Percentiles rank a stretch among this genome's conserved stretches.
Evolutionary conservation across 2,113 vertebrate species (phyloP).

Genomic region (Trinectes maculatus): DNA sequence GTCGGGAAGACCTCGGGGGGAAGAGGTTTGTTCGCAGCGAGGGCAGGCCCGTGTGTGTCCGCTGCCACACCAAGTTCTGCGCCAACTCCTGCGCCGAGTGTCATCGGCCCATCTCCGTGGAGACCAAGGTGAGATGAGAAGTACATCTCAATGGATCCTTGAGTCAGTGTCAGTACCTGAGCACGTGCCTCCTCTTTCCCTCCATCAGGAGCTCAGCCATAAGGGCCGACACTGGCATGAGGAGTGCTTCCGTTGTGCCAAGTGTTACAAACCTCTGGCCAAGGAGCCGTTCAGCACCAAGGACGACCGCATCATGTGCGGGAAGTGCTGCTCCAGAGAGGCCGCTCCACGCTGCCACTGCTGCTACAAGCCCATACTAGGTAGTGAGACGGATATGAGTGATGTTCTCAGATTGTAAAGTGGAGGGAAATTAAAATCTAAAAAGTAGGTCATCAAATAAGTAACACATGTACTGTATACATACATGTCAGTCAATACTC

Average conservation of each 20-base stretch:
- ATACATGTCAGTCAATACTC: background rate
- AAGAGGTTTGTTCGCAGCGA: conserved; percentile 94
- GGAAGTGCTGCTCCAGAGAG: conserved; percentile 88
- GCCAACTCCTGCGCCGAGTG: conserved; percentile 94
- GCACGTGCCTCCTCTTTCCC: background rate
- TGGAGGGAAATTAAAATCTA: no score
- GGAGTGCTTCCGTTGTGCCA: conserved; percentile 91
- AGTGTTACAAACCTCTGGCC: conserved; percentile 92
- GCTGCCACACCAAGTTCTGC: conserved; percentile 94
- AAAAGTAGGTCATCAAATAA: background rate
- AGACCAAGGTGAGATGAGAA: conserved; percentile 82
- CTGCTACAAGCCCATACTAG: conserved; percentile 91
- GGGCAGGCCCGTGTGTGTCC: conserved; percentile 89
- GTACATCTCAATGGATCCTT: background rate
- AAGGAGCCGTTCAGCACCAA: conserved; percentile 92
- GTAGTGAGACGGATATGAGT: conserved; percentile 88
- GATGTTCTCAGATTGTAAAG: no score
- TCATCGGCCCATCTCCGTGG: conserved; percentile 89
- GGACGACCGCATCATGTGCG: conserved; percentile 93
- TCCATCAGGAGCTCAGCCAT: conserved; percentile 90
- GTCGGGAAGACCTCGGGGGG: conserved; percentile 88
- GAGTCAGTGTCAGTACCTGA: no score
- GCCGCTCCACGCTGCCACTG: conserved; percentile 91
- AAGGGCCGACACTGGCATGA: conserved; percentile 95
- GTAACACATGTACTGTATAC: background rate